Base-by-base conservation (phyloP, 1,140 invertebrate species). In the Drosophila lini region DNA sequence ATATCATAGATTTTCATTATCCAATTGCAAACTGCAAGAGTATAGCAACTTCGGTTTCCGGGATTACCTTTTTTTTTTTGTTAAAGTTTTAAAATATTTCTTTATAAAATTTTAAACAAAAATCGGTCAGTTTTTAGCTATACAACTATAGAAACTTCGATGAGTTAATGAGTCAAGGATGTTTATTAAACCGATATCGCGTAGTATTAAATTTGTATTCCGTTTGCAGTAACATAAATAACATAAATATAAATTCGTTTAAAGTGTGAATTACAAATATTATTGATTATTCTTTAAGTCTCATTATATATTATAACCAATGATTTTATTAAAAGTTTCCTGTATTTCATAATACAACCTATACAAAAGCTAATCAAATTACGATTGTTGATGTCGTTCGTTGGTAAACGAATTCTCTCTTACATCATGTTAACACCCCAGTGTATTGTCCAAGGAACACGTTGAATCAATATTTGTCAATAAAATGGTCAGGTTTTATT, bases 371-470 rank as follows among this genome's bases (percentile, higher is more conserved):
- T 28, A 28, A 28, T 28, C 5, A 28, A 28, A 22, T 41, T 28
- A 42, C 8, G n/a, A 55, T 74, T 57, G 13, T 50, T 44, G 48
- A 25, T 38, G 22, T 59, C 41, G 45, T 8, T 44, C n/a, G 13
- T 47, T 47, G 13, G 6, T n/a, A 15, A 47, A 28, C 22, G 25
- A 10, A 31, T 11, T 11, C 55, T 61, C 28, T 38, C 40, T 71
- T 76, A 61, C 59, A 74, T 61, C 34, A 69, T 44, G 13, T 25
- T 63, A 58, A 64, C 41, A 31, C 7, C 40, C 15, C 22, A 10
- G 25, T 10, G 48, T 50, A 38, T 71, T 52, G 47, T 38, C 31
- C n/a, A 50, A 55, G 59, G 25, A 57, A 36, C n/a, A 38, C 32
- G n/a, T 48, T 19, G 47, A 42, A 41, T 44, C 60, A 47, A 61